Base-by-base conservation (phyloP, 2,888 invertebrate species). In the Germaria angustata region DNA sequence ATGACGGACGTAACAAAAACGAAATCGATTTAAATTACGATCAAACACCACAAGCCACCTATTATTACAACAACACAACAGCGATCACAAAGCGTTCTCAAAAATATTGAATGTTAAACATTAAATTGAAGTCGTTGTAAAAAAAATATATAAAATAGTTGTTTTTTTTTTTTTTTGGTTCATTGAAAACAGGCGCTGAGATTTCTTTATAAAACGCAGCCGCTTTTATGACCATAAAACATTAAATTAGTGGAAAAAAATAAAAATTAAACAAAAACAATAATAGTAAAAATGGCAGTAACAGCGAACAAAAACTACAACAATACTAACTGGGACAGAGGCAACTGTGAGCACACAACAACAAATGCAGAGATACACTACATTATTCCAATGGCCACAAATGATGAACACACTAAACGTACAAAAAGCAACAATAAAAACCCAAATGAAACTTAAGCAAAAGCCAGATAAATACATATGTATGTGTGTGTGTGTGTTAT, bases 201-300 rank as follows among this genome's bases (percentile, higher is more conserved):
- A 69, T 81, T 76, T 76, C 49, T 69, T 59, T 53, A 51, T 71
- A 57, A 76, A 24, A 71, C 65, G 36, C 51, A 66, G 65, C 66
- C 44, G 59, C 71, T 65, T 55, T 76, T 76, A 66, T 63, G 44
- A 34, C 49, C 68, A 75, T 72, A 72, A n/a, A 78, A 78, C 69
- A 53, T 32, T 78, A 63, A 59, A 55, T 68, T 61, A 68, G 61
- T 39, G 32, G 63, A 66, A 39, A 49, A 69, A n/a, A 61, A n/a
- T 2, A 66, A 22, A 1, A 20, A 20, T 9, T 17, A 36, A 66
- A 24, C 49, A 68, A 22, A 15, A 65, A 57, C n/a, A 63, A 61
- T 28, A 51, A 59, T 20, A 78, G 41, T 34, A 53, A 28, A 41
- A 49, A n/a, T 17, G 57, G 51, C 41, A 28, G 13, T 11, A 63